A percentile compares a stretch with the other conserved stretches of the same genome.
Evolutionary conservation across 2,797 vertebrate species (phyloP).

Genomic region (Pangasius krempfi): DNA sequence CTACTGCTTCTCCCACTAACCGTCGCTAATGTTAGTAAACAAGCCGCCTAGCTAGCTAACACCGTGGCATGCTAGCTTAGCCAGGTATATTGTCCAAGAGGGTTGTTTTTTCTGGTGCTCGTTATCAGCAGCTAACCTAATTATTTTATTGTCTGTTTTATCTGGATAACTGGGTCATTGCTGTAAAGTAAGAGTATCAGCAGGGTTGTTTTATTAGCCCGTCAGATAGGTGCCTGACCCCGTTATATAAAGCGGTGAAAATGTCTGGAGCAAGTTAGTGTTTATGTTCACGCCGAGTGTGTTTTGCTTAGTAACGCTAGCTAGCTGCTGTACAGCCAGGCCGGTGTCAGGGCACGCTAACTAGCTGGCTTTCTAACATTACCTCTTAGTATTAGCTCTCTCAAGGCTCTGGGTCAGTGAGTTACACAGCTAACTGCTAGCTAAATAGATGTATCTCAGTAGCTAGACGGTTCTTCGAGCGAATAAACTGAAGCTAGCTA

Average conservation of each 20-base stretch:
- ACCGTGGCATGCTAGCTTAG: not conserved
- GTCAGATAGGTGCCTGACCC: not conserved
- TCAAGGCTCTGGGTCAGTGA: not conserved
- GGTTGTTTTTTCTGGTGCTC: not conserved
- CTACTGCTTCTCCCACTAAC: not conserved
- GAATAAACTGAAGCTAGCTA: not conserved
- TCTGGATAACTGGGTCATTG: not conserved
- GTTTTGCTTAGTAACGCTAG: constrained; percentile 42
- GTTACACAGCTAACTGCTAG: no score
- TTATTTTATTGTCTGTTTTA: not conserved
- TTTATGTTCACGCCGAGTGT: not conserved
- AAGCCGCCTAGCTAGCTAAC: constrained; percentile 19
- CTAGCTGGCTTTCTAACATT: not conserved
- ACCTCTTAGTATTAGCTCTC: not conserved
- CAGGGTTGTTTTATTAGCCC: not conserved
- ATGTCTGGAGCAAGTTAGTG: constrained; percentile 1
- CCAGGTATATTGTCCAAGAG: not conserved
- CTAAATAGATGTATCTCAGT: no score
- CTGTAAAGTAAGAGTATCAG: no score
- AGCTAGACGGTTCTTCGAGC: no score
- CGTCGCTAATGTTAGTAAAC: constrained; percentile 1
- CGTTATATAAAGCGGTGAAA: not conserved
- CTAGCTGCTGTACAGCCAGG: constrained; percentile 1
- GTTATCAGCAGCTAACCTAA: not conserved
- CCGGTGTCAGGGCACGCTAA: not conserved